phyloP scores from a whole-genome alignment of 2,113 vertebrate species.

The Gavia stellata region DNA sequence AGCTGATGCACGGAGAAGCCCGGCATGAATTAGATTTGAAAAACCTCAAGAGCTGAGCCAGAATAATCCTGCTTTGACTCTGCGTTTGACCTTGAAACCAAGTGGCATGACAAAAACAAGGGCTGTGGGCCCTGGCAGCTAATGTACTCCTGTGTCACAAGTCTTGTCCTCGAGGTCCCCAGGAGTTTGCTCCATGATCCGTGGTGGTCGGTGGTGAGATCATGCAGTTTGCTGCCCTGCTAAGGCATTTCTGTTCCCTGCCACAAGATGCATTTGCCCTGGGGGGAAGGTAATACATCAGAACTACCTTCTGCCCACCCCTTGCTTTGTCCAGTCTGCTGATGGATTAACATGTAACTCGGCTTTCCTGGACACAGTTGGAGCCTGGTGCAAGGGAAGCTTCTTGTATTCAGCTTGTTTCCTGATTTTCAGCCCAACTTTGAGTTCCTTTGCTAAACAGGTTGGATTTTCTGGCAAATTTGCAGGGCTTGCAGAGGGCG shows the following conservation, averaged over 20 bases:
- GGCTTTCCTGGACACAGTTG: not conserved
- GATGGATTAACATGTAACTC: not conserved
- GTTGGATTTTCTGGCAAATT: not conserved
- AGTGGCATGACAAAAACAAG: not conserved
- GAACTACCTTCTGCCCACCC: not conserved
- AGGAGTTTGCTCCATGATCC: not conserved
- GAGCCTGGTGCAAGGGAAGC: not conserved
- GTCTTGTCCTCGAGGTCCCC: not conserved
- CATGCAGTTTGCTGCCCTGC: not conserved
- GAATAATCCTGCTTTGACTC: not conserved
- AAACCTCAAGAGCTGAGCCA: not conserved
- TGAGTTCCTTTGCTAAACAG: not conserved
- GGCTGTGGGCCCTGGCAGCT: not conserved
- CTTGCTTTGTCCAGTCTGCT: not conserved
- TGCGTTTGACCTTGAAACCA: not conserved
- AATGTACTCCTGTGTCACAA: not conserved
- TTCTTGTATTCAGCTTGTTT: not conserved
- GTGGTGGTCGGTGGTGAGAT: rapidly evolving
- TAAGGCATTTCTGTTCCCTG: not conserved
- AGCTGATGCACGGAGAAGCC: not conserved
- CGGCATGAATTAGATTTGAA: not conserved
- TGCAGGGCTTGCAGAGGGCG: rapidly evolving
- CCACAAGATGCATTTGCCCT: not conserved
- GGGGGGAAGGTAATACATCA: not conserved
- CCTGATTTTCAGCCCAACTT: not conserved